phyloP scores from a whole-genome alignment of 1,140 invertebrate species.

The Hycleus phaleratus region DNA sequence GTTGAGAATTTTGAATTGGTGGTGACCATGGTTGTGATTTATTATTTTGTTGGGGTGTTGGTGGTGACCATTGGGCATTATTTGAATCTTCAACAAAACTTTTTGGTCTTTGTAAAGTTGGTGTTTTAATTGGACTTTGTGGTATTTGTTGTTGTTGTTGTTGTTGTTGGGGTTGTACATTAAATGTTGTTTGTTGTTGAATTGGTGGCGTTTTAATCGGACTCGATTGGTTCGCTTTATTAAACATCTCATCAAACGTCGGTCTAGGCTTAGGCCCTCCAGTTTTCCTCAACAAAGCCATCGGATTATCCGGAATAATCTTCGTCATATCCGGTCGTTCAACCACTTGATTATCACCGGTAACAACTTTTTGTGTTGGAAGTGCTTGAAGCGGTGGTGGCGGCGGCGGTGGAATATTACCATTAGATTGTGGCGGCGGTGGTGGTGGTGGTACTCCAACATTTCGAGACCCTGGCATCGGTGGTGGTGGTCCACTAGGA shows the following conservation, averaged over 20 bases:
- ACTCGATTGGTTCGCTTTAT: not conserved
- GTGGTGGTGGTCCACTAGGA: slow-evolving; percentile 50
- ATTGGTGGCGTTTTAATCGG: slow-evolving; percentile 2
- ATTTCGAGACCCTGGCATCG: slow-evolving; percentile 28
- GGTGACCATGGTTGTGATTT: slow-evolving; percentile 34
- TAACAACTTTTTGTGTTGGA: slow-evolving; percentile 42
- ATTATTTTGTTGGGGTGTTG: slow-evolving; percentile 39
- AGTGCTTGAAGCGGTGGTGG: slow-evolving; percentile 45
- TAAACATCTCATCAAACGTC: slow-evolving; percentile 27
- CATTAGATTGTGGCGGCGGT: slow-evolving; percentile 43
- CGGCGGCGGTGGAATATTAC: slow-evolving; percentile 45
- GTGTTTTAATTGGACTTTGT: not conserved
- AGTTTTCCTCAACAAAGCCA: slow-evolving; percentile 46
- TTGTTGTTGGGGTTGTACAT: slow-evolving; percentile 3
- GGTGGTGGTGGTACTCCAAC: slow-evolving; percentile 25
- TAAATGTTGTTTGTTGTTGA: not conserved
- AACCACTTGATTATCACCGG: slow-evolving; percentile 40
- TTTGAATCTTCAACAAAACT: slow-evolving; percentile 34
- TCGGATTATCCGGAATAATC: slow-evolving; percentile 57
- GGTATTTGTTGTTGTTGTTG: slow-evolving; percentile 3
- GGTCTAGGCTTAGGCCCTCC: slow-evolving; percentile 40
- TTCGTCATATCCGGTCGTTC: slow-evolving; percentile 56
- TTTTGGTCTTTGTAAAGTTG: slow-evolving; percentile 2
- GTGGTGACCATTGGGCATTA: slow-evolving; percentile 44
- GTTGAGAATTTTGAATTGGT: slow-evolving; percentile 37